Evolutionary conservation across 2,113 vertebrate genomes (phyloP).

Genomic region (Nanorana parkeri): DNA sequence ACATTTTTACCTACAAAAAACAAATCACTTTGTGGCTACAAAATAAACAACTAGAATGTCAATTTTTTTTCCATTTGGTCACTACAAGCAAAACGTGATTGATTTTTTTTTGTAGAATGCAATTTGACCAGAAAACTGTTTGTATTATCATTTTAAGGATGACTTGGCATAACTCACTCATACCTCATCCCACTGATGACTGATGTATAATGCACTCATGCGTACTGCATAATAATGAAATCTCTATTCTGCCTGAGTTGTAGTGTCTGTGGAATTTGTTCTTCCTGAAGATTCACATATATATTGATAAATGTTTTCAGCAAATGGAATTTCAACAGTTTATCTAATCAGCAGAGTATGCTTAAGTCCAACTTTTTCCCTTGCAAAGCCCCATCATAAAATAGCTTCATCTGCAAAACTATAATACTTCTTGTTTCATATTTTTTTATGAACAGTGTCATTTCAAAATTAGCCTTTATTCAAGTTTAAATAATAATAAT

Average conservation of each 20-base stretch:
- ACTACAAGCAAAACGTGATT: conserved; percentile 41
- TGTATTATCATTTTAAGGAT: conserved; percentile 55
- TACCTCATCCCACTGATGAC: conserved; percentile 50
- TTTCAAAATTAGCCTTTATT: neutral
- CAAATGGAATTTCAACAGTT: conserved; percentile 42
- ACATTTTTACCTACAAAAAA: conserved; percentile 18
- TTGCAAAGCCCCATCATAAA: conserved; percentile 8
- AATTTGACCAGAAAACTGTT: conserved; percentile 56
- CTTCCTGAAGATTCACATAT: conserved; percentile 44
- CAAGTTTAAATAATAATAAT: neutral
- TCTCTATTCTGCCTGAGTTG: conserved; percentile 52
- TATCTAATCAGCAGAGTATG: conserved; percentile 36
- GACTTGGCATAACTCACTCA: conserved; percentile 55
- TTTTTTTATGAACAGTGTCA: neutral
- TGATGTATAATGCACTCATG: conserved; percentile 55
- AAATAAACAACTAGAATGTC: conserved; percentile 29
- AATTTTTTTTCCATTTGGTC: conserved; percentile 37
- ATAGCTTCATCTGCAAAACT: neutral
- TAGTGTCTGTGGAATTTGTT: conserved; percentile 39
- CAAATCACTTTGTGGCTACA: conserved; percentile 22
- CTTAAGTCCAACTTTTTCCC: conserved; percentile 2
- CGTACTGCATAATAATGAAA: conserved; percentile 51
- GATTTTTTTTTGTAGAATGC: conserved; percentile 50
- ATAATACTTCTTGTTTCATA: neutral
- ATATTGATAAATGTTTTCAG: conserved; percentile 53